Evolutionary conservation across 2,113 vertebrate species (phyloP).

Genomic region (Hemiprocne comata): DNA sequence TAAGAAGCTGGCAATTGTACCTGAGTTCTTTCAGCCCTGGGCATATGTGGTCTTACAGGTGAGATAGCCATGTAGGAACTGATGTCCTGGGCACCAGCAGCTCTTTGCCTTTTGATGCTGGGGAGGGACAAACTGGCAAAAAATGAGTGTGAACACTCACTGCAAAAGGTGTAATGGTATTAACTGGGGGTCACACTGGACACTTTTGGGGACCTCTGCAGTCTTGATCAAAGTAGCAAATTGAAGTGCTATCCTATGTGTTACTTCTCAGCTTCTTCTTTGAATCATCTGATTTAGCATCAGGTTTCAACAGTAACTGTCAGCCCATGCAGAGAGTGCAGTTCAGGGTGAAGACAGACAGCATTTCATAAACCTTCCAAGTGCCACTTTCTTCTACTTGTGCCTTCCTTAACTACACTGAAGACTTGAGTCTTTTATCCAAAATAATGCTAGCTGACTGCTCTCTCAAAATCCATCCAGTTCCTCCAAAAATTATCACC

Average conservation of each 20-base stretch:
- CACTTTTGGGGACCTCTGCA: background rate
- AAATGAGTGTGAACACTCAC: background rate
- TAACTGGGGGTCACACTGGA: background rate
- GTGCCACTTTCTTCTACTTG: background rate
- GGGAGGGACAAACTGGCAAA: background rate
- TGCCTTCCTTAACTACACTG: background rate
- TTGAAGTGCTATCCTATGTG: background rate
- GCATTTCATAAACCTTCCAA: background rate
- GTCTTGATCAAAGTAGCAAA: background rate
- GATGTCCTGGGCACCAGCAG: background rate
- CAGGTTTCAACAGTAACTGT: background rate
- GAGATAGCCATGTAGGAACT: fast-evolving
- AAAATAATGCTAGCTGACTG: background rate
- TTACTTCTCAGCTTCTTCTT: background rate
- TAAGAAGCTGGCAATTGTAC: background rate
- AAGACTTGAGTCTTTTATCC: background rate
- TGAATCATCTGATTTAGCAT: background rate
- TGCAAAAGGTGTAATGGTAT: background rate
- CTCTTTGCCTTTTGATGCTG: background rate
- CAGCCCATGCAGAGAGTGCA: background rate
- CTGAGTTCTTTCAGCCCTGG: background rate
- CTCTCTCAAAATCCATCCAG: background rate
- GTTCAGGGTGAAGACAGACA: background rate
- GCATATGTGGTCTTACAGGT: background rate
- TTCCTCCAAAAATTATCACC: background rate